Evolutionary conservation across 1,140 invertebrate genomes (phyloP).

Genomic region (Charaxes varanes): DNA sequence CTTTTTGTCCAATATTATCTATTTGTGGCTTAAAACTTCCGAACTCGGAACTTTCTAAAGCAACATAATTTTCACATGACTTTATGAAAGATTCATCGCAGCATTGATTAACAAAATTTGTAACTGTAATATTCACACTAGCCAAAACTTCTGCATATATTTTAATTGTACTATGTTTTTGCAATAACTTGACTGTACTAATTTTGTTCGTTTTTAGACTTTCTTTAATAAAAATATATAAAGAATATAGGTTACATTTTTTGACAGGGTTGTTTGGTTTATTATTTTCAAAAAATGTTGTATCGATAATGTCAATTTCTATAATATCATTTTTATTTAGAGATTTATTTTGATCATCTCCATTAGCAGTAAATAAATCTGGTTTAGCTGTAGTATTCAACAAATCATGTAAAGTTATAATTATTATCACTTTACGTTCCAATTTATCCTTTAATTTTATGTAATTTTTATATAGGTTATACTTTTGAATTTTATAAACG

Average conservation of each 20-base stretch:
- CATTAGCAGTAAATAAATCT: conserved; percentile 12
- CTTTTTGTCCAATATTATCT: conserved; percentile 3
- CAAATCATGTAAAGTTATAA: conserved; percentile 36
- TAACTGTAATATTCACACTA: conserved; percentile 21
- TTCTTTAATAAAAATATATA: conserved; percentile 37
- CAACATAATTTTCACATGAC: conserved; percentile 17
- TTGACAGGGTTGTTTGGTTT: conserved; percentile 15
- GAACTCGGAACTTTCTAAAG: neutral
- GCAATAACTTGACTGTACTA: conserved; percentile 40
- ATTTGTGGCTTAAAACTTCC: neutral
- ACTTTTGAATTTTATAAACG: conserved; percentile 38
- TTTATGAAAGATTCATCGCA: conserved; percentile 25
- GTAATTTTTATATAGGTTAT: conserved; percentile 35
- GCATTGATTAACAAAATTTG: conserved; percentile 35
- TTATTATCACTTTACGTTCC: conserved; percentile 38
- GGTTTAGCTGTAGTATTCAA: neutral
- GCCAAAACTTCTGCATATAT: conserved; percentile 42
- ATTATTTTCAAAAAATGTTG: conserved; percentile 23
- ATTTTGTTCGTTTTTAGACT: conserved; percentile 32
- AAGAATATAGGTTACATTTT: conserved; percentile 44
- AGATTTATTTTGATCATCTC: conserved; percentile 26
- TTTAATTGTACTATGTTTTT: conserved; percentile 37
- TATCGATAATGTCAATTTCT: conserved; percentile 48
- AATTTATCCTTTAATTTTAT: conserved; percentile 3
- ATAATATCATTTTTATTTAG: conserved; percentile 28